Evolutionary conservation across 2,113 vertebrate species (phyloP), one percentile per base, ranked within the genome.

Genomic region (Fulica atra): DNA sequence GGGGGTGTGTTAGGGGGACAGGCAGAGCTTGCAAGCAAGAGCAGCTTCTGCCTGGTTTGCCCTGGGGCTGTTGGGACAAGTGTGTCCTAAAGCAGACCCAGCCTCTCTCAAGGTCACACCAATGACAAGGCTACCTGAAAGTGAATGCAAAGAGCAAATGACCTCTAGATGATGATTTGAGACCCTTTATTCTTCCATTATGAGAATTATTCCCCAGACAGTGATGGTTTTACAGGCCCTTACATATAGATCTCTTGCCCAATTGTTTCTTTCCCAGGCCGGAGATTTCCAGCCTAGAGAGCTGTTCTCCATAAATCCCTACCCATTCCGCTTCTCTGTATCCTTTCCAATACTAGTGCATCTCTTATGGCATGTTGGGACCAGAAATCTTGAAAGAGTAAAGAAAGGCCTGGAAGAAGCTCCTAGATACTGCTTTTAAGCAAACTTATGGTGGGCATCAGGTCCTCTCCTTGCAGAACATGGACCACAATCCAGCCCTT

Each of bases 381-480:
- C 35, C 35, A 79, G 21, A 50, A 56, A 13, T 28, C 46, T 61
- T 53, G 51, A 56, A 88, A 50, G 21, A 68, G 13, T 16, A 80
- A 79, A 73, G 31, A 18, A 42, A 84, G 23, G 54, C 66, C 23
- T 36, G 13, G 48, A 40, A 84, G 23, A 38, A 84, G 26, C 16
- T 73, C 54, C 26, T 11, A 29, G 48, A n/a, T 61, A 10, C 20
- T 25, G 48, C 16, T 36, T 93, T 73, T 29, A 72, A 84, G 66
- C 54, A 64, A n/a, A 23, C 3, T 18, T 35, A n/a, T 46, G 29
- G 29, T 29, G n/a, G 0, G 0, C 21, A 11, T 56, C 4, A 21
- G 16, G 53, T 72, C 35, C 40, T 76, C 48, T 90, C 8, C 38
- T 40, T 7, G 1, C 17, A 60, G 26, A 79, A 21, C 16, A 4